phyloP scores from a whole-genome alignment of 1,140 invertebrate species.

The Teleogryllus occipitalis region DNA sequence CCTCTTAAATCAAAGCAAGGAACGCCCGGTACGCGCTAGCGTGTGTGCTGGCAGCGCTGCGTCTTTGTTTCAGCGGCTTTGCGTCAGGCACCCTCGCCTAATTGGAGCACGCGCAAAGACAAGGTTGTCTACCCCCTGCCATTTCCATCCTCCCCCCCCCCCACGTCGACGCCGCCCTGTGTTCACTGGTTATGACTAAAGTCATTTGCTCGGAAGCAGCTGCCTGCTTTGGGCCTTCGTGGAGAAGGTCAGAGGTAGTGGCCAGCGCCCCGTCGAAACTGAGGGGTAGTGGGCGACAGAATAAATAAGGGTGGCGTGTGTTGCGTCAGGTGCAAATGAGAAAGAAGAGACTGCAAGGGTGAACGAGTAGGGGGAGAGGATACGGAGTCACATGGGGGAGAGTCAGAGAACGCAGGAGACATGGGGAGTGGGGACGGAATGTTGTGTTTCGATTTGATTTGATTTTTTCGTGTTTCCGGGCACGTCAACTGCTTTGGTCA shows the following conservation, averaged over 20 bases:
- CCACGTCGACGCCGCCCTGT: neutral
- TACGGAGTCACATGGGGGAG: too few relatives aligned
- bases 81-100: neutral
- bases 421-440: too few relatives aligned
- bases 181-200: neutral
- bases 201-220: neutral
- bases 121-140: neutral
- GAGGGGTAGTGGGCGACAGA: too few relatives aligned
- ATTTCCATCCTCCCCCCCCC: too few relatives aligned
- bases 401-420: too few relatives aligned
- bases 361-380: neutral
- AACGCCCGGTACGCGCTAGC: neutral
- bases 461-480: too few relatives aligned
- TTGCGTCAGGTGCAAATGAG: neutral
- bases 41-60: neutral
- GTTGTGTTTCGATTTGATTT: too few relatives aligned
- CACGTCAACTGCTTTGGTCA: too few relatives aligned
- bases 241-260: too few relatives aligned
- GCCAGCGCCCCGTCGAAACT: too few relatives aligned
- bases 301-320: neutral
- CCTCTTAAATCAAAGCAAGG: slow-evolving; percentile 4
- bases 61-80: neutral
- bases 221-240: neutral
- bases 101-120: neutral
- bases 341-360: neutral